Evolutionary conservation across 2,797 vertebrate genomes (phyloP).

Genomic region (Poeciliopsis paucimaculata): DNA sequence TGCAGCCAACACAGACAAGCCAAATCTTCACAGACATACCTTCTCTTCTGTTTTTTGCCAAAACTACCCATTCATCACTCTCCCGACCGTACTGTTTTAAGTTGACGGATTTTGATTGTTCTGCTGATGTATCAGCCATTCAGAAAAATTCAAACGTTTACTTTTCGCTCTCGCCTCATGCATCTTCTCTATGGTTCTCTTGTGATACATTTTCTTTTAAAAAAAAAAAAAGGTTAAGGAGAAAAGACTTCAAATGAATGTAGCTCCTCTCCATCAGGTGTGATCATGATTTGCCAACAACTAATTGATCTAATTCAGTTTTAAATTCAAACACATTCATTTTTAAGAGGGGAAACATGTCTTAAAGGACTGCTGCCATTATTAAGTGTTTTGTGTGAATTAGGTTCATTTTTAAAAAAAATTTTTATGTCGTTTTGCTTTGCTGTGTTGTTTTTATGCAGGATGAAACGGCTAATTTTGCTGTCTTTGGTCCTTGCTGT

Average conservation of each 20-base stretch:
- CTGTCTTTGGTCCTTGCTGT: constrained; percentile 26
- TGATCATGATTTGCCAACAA: constrained; percentile 38
- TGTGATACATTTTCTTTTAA: constrained; percentile 1
- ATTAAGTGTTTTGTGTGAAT: constrained; percentile 21
- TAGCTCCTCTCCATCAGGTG: not conserved
- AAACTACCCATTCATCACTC: constrained; percentile 27
- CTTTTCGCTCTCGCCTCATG: constrained; percentile 9
- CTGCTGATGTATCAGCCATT: constrained; percentile 22
- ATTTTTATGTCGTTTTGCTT: constrained; percentile 23
- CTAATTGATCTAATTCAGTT: constrained; percentile 36
- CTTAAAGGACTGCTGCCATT: constrained; percentile 68
- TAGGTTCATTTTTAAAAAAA: constrained; percentile 13
- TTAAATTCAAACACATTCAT: constrained; percentile 13
- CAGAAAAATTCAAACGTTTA: constrained; percentile 22
- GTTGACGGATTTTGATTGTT: constrained; percentile 16
- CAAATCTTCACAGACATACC: constrained; percentile 42
- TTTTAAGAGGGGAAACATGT: constrained; percentile 31
- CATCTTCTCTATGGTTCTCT: not conserved
- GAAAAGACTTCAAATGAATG: constrained; percentile 18
- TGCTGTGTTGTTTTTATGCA: constrained; percentile 37
- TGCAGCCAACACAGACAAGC: constrained; percentile 57
- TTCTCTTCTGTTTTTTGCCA: constrained; percentile 45
- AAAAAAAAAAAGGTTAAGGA: not conserved
- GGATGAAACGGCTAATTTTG: constrained; percentile 53
- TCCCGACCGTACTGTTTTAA: constrained; percentile 18